Conservation (phyloP, 2,113 vertebrate genomes). For the Aspiorhynchus laticeps region DNA sequence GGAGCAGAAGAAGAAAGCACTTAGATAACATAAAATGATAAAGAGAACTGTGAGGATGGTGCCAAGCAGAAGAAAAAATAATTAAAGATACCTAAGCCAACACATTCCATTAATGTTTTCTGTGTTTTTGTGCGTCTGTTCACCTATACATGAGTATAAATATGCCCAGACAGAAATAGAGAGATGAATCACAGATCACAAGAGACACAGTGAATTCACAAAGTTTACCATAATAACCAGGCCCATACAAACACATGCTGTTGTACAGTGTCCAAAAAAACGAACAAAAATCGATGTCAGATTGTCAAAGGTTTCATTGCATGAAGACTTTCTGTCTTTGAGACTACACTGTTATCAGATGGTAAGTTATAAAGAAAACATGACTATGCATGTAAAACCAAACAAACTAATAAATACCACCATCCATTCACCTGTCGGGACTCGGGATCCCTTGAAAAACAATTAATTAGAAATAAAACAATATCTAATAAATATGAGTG, state of each 20-base stretch:
- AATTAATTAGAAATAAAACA: constrained; percentile 15
- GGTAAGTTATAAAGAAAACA: constrained; percentile 29
- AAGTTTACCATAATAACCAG: constrained; percentile 61
- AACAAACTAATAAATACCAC: constrained; percentile 49
- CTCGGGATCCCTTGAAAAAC: constrained; percentile 43
- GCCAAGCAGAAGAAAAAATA: background rate
- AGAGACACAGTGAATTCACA: constrained; percentile 56
- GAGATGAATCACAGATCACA: constrained; percentile 56
- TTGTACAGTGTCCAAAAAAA: constrained; percentile 61
- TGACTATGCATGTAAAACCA: constrained; percentile 38
- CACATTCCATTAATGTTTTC: background rate
- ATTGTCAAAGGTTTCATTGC: constrained; percentile 62
- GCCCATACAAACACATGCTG: constrained; percentile 77
- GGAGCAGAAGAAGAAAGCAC: background rate
- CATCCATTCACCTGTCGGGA: constrained; percentile 40
- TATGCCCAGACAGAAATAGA: constrained; percentile 45
- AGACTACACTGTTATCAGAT: constrained; percentile 18
- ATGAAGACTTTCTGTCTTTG: constrained; percentile 38
- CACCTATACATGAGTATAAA: constrained; percentile 29
- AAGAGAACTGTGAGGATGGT: background rate
- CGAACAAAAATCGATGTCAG: constrained; percentile 53
- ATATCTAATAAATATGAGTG: constrained; percentile 51
- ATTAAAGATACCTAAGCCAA: constrained; percentile 12
- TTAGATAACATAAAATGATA: background rate
- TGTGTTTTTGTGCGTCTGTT: constrained; percentile 10